phyloP scores from a whole-genome alignment of 2,888 invertebrate genomes.

The Bellardia bayeri region DNA sequence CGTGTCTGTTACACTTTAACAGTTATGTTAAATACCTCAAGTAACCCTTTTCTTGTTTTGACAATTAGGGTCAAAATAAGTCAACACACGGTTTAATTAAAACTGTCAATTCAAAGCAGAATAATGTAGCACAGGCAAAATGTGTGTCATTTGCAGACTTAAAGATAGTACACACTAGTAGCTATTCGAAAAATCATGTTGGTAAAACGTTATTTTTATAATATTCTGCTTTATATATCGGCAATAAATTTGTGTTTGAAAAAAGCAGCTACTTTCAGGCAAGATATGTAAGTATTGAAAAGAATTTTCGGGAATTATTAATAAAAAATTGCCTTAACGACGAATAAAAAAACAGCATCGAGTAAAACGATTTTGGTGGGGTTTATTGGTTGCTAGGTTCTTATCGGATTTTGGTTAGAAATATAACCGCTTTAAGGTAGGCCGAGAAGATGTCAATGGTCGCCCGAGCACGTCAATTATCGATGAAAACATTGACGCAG shows the following conservation, averaged over 20 bases:
- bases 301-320: no score
- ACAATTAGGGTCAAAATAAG: constrained; percentile 49
- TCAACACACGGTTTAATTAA: constrained; percentile 61
- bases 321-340: no score
- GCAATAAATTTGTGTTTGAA: constrained; percentile 1
- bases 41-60: constrained; percentile 26
- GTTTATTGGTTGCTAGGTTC: no score
- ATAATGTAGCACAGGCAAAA: neutral
- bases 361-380: neutral
- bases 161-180: constrained; percentile 48
- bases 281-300: constrained; percentile 40
- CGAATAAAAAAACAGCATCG: neutral
- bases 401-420: no score
- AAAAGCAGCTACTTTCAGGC: neutral
- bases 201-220: neutral
- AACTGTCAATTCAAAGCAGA: constrained; percentile 60
- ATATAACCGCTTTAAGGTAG: no score
- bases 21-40: constrained; percentile 34
- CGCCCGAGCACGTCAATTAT: no score
- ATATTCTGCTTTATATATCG: constrained; percentile 3
- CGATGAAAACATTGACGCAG: no score
- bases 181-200: constrained; percentile 42
- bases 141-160: constrained; percentile 19
- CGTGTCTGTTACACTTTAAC: constrained; percentile 14
- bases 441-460: no score